Evolutionary conservation across 2,888 invertebrate genomes (phyloP).

Genomic region (Halictus ligatus): DNA sequence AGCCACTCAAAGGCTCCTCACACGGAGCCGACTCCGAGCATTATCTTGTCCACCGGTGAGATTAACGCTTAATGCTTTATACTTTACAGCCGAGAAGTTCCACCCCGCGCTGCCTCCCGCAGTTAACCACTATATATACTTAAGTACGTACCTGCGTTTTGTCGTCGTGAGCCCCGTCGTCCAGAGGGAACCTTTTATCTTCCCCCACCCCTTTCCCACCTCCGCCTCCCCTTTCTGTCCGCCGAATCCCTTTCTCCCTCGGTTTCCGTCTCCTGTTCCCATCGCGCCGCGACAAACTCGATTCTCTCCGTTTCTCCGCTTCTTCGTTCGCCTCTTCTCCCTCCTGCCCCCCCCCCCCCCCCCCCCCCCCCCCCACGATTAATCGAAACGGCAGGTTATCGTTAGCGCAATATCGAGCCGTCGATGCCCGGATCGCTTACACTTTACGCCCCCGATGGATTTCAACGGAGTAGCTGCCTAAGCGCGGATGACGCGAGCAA

Average conservation of each 20-base stretch:
- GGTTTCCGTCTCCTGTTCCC: conserved; percentile 12
- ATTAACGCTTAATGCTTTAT: conserved; percentile 84
- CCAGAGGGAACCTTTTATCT: conserved; percentile 59
- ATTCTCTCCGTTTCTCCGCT: neutral
- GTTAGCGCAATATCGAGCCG: conserved; percentile 63
- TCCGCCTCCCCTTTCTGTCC: conserved; percentile 8
- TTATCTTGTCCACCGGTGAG: conserved; percentile 83
- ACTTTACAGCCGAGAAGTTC: conserved; percentile 77
- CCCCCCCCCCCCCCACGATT: conserved; percentile 63
- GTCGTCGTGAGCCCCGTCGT: conserved; percentile 60
- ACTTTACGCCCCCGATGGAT: conserved; percentile 72
- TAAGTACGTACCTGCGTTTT: conserved; percentile 61
- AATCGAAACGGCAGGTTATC: conserved; percentile 71
- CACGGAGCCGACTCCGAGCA: conserved; percentile 82
- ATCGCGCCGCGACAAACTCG: conserved; percentile 3
- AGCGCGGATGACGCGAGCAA: conserved; percentile 2
- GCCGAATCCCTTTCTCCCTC: neutral
- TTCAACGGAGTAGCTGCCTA: conserved; percentile 62
- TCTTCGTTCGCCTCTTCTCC: conserved; percentile 24
- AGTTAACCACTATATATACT: conserved; percentile 65
- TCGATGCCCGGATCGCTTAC: conserved; percentile 72
- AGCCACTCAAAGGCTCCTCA: conserved; percentile 83
- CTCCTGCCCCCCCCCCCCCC: neutral
- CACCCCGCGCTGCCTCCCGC: conserved; percentile 65
- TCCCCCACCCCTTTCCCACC: conserved; percentile 33